Percentiles rank a stretch among this genome's conserved stretches.
Evolutionary conservation across 2,888 invertebrate species (phyloP).

Genomic region (Diarsia dahlii): DNA sequence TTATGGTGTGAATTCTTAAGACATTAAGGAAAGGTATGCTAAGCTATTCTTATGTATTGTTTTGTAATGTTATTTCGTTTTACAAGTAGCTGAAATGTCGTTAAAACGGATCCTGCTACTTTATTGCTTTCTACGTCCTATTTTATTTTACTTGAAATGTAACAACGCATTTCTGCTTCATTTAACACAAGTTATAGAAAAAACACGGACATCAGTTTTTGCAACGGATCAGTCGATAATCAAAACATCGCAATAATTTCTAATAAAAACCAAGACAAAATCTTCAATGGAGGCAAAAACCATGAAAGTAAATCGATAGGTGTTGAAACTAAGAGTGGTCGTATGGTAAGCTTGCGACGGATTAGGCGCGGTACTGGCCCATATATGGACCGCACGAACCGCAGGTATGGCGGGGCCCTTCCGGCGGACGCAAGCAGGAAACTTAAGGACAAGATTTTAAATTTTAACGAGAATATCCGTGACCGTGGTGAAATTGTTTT

Average conservation of each 20-base stretch:
- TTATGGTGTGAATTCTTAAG: constrained; percentile 67
- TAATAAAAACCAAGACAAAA: constrained; percentile 15
- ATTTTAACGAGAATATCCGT: constrained; percentile 51
- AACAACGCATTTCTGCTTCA: not conserved
- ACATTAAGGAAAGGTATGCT: constrained; percentile 63
- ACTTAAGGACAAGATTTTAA: constrained; percentile 61
- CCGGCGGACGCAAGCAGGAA: constrained; percentile 79
- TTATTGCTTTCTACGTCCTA: constrained; percentile 14
- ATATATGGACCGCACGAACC: constrained; percentile 72
- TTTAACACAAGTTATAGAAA: not conserved
- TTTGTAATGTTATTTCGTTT: constrained; percentile 37
- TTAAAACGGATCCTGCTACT: constrained; percentile 28
- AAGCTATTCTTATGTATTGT: constrained; percentile 56
- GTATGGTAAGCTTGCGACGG: constrained; percentile 72
- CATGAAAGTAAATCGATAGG: constrained; percentile 74
- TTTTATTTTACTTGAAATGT: constrained; percentile 5
- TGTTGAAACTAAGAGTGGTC: constrained; percentile 74
- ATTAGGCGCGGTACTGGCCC: constrained; percentile 76
- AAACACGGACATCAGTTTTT: constrained; percentile 5
- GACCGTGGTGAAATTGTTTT: constrained; percentile 34
- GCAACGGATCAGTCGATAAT: not conserved
- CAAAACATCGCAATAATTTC: not conserved
- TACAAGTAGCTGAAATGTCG: constrained; percentile 21
- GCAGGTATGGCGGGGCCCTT: constrained; percentile 78
- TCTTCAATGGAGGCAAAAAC: constrained; percentile 31